Evolutionary conservation across 1,140 invertebrate species (phyloP), one percentile per base, ranked within the genome.

Genomic region (Drosophila repleta): DNA sequence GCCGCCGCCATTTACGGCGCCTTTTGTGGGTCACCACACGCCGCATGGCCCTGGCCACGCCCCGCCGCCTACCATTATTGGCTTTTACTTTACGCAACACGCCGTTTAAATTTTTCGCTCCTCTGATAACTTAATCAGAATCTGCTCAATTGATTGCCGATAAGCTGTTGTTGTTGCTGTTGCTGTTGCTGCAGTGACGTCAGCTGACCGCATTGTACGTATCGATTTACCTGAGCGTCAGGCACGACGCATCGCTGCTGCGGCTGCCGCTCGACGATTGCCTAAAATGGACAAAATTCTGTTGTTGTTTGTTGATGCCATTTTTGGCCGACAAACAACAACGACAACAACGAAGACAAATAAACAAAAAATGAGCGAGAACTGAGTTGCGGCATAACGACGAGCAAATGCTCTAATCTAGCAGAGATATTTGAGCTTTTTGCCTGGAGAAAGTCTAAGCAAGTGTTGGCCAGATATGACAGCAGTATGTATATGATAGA

Each of bases 201-300:
- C 53, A 71, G 55, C 37, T 73, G 56, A 62, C 74, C 66, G 72
- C 78, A 78, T 82, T 82, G 65, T 35, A 52, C 35, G 18, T 62
- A 66, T 67, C 48, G 70, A 62, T 61, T 29, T 46, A 68, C 49
- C 60, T 61, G 60, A 53, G 32, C 62, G 43, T 29, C 18, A 26
- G 11, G 35, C n/a, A 51, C 65, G 72, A 60, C 58, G 62, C 67
- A 37, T 21, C 60, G 55, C 21, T 63, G 21, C 52, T 48, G 21
- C 46, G 43, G 15, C 53, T 58, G 52, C 49, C 10, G 61, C 68
- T 78, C 64, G 55, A 52, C 63, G 63, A 82, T 82, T 78, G 76
- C 83, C 83, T 62, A 65, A 87, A 87, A 87, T 88, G 83, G 83
- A 17, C 57, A 87, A 77, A 85, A 83, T 83, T 75, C 60, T 69